These are phyloP conservation scores for Puntigrus tetrazona DNA, from an alignment of 2,113 vertebrate species.

Conservation along the genomic window DNA sequence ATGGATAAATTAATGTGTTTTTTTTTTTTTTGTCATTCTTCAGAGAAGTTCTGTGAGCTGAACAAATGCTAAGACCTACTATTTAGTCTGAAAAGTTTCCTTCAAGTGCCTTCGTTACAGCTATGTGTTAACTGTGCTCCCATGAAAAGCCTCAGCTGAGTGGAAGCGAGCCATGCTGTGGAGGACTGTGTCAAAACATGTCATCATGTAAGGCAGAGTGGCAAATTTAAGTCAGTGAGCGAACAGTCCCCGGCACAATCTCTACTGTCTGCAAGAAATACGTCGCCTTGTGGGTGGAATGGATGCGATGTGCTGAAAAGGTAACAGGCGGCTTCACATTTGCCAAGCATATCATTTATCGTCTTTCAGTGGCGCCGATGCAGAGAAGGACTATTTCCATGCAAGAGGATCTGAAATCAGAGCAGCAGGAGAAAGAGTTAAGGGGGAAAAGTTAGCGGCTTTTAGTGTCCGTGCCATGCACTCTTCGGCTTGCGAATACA, in stretches of 20 bases:
- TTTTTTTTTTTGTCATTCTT: background rate
- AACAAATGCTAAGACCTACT: background rate
- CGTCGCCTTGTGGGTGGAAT: conserved; percentile 25
- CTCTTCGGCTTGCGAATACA: background rate
- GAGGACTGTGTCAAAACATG: conserved; percentile 48
- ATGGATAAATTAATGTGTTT: background rate
- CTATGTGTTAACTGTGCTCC: conserved; percentile 18
- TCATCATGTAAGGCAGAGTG: conserved; percentile 48
- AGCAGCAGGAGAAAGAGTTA: background rate
- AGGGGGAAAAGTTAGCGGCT: conserved; percentile 3
- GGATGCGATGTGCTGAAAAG: conserved; percentile 36
- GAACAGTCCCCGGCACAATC: conserved; percentile 6
- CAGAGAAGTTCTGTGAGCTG: background rate
- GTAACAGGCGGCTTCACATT: conserved; percentile 45
- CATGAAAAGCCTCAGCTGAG: background rate
- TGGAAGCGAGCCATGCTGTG: background rate
- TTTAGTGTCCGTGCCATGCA: background rate
- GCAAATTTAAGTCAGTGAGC: conserved; percentile 41
- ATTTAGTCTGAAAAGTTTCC: conserved; percentile 14
- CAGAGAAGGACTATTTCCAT: conserved; percentile 16
- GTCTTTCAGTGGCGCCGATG: background rate
- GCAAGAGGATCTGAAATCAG: conserved; percentile 15
- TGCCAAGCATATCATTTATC: conserved; percentile 51
- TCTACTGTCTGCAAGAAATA: background rate
- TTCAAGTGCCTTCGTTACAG: conserved; percentile 2